phyloP scores from a whole-genome alignment of 1,140 invertebrate genomes.

The Pseudomyrmex sp. region DNA sequence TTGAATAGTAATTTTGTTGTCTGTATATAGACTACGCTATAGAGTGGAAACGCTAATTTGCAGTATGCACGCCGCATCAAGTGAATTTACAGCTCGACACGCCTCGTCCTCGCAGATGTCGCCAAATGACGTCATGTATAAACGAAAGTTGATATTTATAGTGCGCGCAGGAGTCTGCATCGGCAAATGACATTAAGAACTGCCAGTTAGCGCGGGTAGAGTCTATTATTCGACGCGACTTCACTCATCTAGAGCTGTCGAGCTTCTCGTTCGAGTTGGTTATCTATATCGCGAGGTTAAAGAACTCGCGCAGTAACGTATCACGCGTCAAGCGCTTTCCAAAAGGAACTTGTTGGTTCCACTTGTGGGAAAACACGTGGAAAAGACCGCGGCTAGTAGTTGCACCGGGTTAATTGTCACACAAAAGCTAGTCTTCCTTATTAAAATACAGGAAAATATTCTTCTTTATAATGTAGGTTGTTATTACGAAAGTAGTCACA shows the following conservation, averaged over 20 bases:
- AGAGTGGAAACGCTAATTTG: slow-evolving; percentile 61
- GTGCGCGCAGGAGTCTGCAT: slow-evolving; percentile 51
- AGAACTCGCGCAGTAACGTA: neutral
- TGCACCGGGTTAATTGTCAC: too few relatives aligned
- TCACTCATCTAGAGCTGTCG: neutral
- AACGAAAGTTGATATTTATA: slow-evolving; percentile 64
- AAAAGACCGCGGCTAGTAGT: too few relatives aligned
- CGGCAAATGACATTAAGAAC: slow-evolving; percentile 50
- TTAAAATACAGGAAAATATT: too few relatives aligned
- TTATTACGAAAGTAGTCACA: too few relatives aligned
- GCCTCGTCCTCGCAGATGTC: slow-evolving; percentile 66
- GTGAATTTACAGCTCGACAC: slow-evolving; percentile 62
- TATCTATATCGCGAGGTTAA: neutral
- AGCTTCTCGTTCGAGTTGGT: neutral
- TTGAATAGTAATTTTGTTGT: slow-evolving; percentile 71
- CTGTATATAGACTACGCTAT: slow-evolving; percentile 17
- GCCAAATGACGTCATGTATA: slow-evolving; percentile 61
- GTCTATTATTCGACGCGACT: neutral
- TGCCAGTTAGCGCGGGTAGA: slow-evolving; percentile 26
- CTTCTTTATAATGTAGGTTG: too few relatives aligned
- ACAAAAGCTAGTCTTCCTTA: too few relatives aligned
- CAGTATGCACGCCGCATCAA: slow-evolving; percentile 57
- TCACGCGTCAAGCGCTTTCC: neutral
- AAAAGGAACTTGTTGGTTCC: neutral
- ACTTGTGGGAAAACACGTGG: neutral